A percentile compares a stretch with the other conserved stretches of the same genome.
These are phyloP conservation scores for Ianthella basta DNA, from an alignment of 37 sponge, comb jelly and placozoan species.

Conservation along the genomic window DNA sequence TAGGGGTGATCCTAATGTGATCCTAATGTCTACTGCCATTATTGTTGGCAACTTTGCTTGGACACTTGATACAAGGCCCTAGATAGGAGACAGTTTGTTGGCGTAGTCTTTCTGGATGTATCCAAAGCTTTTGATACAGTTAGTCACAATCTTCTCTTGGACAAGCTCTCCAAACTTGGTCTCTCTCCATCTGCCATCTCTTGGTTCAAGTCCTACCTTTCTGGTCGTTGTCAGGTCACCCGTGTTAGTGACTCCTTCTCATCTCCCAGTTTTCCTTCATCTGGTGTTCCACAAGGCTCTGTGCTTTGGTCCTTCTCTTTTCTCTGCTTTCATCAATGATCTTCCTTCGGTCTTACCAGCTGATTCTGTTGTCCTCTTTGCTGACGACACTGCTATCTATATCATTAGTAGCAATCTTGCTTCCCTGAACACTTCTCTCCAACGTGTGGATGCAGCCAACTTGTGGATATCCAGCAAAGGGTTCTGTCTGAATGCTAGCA, in stretches of 20 bases:
- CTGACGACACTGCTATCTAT: conserved; percentile 19
- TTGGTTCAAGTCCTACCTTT: conserved; percentile 8
- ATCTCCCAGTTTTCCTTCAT: background rate
- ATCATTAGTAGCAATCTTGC: conserved; percentile 10
- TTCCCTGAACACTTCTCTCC: conserved; percentile 2
- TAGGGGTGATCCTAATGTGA: too few relatives aligned
- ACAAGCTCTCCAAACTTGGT: conserved; percentile 17
- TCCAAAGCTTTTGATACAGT: conserved; percentile 17
- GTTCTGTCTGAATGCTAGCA: too few relatives aligned
- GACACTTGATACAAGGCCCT: conserved; percentile 9
- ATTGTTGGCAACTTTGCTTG: too few relatives aligned
- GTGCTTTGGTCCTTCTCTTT: conserved; percentile 12
- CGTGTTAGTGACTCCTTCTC: conserved; percentile 17
- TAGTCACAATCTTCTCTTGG: background rate
- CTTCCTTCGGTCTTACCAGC: background rate
- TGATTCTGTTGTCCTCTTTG: conserved; percentile 6
- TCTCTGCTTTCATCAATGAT: conserved; percentile 23
- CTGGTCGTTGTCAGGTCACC: background rate
- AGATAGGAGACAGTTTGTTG: conserved; percentile 5
- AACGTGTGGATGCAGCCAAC: too few relatives aligned
- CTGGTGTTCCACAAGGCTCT: conserved; percentile 12
- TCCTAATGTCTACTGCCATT: too few relatives aligned
- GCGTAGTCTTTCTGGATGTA: background rate
- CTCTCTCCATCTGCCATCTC: background rate
- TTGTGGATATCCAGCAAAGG: too few relatives aligned